These are phyloP conservation scores for Oryzias celebensis DNA, from an alignment of 2,113 vertebrate species.

Conservation along the genomic window DNA sequence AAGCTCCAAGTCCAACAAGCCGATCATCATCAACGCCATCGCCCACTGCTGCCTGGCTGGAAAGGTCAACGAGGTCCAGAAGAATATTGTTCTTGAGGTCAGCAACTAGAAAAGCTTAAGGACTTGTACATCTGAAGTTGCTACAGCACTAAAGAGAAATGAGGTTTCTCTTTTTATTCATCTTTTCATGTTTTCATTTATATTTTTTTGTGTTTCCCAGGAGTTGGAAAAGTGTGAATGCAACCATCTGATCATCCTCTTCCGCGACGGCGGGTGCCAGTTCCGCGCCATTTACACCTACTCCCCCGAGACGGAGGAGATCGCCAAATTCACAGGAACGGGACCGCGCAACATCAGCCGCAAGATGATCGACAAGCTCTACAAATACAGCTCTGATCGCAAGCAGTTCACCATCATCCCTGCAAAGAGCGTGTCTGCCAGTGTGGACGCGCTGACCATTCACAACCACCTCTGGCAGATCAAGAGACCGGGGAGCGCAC, in stretches of 20 bases:
- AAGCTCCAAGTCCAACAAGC: conserved; percentile 95
- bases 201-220: conserved; percentile 61
- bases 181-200: background rate
- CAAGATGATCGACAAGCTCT: conserved; percentile 97
- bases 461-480: conserved; percentile 95
- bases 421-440: conserved; percentile 93
- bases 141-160: background rate
- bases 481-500: conserved; percentile 86
- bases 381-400: conserved; percentile 96
- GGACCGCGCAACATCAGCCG: conserved; percentile 87
- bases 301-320: conserved; percentile 89
- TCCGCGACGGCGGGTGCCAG: conserved; percentile 93
- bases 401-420: conserved; percentile 96
- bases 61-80: conserved; percentile 91
- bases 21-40: conserved; percentile 93
- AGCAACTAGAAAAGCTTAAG: conserved; percentile 25
- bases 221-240: conserved; percentile 94
- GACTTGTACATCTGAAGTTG: no score
- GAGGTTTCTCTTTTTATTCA: background rate
- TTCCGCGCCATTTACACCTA: conserved; percentile 91
- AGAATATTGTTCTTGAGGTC: conserved; percentile 90
- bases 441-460: conserved; percentile 93
- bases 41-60: conserved; percentile 95
- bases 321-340: conserved; percentile 88
- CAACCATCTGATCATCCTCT: conserved; percentile 95